phyloP scores from a whole-genome alignment of 30 jellyfish, hydroid and myxozoan genomes.

The Morbakka virulenta region DNA sequence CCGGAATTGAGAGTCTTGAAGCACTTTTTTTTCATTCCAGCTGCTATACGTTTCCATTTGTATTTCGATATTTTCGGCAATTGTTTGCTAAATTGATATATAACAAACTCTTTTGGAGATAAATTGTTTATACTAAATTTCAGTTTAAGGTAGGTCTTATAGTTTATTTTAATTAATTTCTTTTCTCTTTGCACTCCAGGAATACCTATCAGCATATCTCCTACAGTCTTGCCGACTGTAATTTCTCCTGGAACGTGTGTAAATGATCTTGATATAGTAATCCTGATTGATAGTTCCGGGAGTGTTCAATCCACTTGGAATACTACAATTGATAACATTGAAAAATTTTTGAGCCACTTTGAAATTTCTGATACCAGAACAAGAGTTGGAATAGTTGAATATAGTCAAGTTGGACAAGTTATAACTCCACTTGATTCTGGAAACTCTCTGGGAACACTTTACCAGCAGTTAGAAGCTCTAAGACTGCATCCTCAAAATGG shows the following conservation, averaged over 20 bases:
- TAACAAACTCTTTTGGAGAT: no score
- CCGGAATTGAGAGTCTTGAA: no score
- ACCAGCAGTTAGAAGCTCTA: conserved; percentile 57
- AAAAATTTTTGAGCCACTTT: conserved; percentile 59
- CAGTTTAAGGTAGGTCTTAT: no score
- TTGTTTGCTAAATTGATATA: no score
- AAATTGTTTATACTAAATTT: no score
- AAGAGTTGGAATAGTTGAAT: conserved; percentile 83
- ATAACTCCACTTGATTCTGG: conserved; percentile 64
- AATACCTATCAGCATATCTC: no score
- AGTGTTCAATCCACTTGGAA: conserved; percentile 63
- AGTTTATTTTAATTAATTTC: no score
- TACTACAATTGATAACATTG: conserved; percentile 66
- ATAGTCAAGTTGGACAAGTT: conserved; percentile 87
- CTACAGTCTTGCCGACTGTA: no score
- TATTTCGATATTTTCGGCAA: no score
- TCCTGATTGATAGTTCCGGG: conserved; percentile 87
- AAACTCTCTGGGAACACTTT: conserved; percentile 53
- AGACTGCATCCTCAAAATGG: conserved; percentile 92
- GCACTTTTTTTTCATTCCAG: no score
- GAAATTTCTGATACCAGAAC: conserved; percentile 53
- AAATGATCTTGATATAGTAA: conserved; percentile 55
- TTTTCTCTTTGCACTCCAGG: no score
- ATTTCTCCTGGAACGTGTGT: not conserved
- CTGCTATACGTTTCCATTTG: no score